Base-by-base conservation (phyloP, 2,888 invertebrate genomes). In the Xylophagus ater region DNA sequence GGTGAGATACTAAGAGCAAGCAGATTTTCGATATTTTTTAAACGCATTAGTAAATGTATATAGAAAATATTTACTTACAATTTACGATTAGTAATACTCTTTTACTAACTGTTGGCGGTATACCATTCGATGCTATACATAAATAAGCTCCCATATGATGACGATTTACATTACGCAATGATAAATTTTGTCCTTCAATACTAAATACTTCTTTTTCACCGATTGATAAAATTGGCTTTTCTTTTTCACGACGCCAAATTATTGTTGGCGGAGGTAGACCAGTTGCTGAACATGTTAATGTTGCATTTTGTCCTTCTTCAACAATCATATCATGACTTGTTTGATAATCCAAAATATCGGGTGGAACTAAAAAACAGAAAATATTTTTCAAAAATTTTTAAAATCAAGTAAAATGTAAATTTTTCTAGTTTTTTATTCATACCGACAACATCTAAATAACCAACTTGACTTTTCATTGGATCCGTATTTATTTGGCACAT, bases 401-500 rank as follows among this genome's bases (percentile, higher is more conserved):
- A 8, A 3, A 23, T 23, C n/a, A 8, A 10, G 23, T n/a, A n/a
- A n/a, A n/a, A n/a, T n/a, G n/a, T n/a, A 8, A 23, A n/a, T 23
- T n/a, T n/a, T 23, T 10, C 2, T 10, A 2, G 23, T 8, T 2
- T 23, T 8, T 8, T 10, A 3, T n/a, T n/a, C 3, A 74, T 59
- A 85, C 87, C 84, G 23, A 88, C 87, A 42, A 90, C 86, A 57
- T 88, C 81, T 45, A 90, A 67, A 58, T 83, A 86, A 26, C 88
- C 87, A 45, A 82, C 75, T 66, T 89, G 88, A 57, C 83, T 85
- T 58, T 87, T 87, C 89, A 90, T 89, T 0, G 90, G 90, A 59
- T 87, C 86, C 0, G 88, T 89, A 62, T 89, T 89, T 49, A 89
- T 87, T 71, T 89, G 88, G 48, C 89, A 90, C 88, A 88, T 88